phyloP scores from a whole-genome alignment of 1,140 invertebrate species.

The Anagrus nilaparvatae region DNA sequence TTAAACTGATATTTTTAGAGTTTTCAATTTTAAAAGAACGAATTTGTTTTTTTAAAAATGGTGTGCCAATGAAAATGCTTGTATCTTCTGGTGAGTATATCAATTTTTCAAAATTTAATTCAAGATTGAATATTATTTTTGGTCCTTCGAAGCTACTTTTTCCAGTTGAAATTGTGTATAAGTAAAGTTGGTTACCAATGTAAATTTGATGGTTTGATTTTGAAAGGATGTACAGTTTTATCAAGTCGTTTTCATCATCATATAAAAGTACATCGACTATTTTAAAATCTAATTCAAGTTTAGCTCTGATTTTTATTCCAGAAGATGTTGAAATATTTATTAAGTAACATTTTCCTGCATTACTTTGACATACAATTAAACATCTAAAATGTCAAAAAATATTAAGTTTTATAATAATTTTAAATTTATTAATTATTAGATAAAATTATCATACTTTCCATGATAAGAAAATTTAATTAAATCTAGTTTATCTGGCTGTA shows the following conservation, averaged over 20 bases:
- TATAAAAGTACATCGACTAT: conserved; percentile 27
- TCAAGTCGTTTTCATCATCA: conserved; percentile 5
- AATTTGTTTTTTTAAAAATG: conserved; percentile 25
- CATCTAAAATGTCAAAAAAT: conserved; percentile 15
- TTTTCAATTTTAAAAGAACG: conserved; percentile 18
- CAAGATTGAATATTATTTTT: conserved; percentile 1
- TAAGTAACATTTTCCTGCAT: conserved; percentile 26
- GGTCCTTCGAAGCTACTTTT: conserved; percentile 4
- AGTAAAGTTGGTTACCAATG: conserved; percentile 16
- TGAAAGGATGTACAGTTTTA: conserved; percentile 22
- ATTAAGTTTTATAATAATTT: background rate
- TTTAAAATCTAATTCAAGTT: conserved; percentile 9
- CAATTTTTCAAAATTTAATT: conserved; percentile 21
- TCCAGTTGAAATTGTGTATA: conserved; percentile 17
- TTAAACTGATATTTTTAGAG: conserved; percentile 12
- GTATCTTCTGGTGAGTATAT: conserved; percentile 15
- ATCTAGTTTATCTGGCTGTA: conserved; percentile 25
- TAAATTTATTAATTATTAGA: background rate
- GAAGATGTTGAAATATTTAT: conserved; percentile 18
- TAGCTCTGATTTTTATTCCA: conserved; percentile 16
- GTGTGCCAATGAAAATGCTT: conserved; percentile 20
- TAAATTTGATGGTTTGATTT: conserved; percentile 1
- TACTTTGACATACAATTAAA: conserved; percentile 20
- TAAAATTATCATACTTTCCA: conserved; percentile 25
- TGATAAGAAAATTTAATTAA: conserved; percentile 30